Conservation (phyloP, 2,888 invertebrate species). For the Andrena flavipes region DNA sequence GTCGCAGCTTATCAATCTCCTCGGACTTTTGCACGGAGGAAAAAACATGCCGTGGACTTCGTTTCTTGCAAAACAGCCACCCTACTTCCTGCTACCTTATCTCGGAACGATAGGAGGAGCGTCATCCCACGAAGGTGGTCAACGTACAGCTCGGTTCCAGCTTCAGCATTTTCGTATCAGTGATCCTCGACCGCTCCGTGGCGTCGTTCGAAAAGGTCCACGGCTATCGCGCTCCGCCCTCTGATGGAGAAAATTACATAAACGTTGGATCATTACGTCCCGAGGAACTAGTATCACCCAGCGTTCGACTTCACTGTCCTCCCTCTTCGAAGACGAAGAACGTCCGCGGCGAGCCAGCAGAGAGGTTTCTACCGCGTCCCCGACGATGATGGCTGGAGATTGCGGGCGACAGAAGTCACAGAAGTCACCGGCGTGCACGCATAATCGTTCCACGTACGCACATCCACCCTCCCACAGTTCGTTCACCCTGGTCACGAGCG, state of each 20-base stretch:
- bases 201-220: no score
- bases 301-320: no score
- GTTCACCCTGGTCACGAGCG: constrained; percentile 21
- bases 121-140: neutral
- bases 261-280: no score
- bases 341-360: neutral
- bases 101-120: neutral
- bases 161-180: no score
- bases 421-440: neutral
- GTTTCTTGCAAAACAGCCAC: neutral
- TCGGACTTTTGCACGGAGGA: neutral
- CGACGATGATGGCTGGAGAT: neutral
- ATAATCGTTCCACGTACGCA: neutral
- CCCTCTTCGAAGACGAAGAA: no score
- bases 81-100: neutral
- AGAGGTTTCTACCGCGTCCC: neutral
- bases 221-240: constrained; percentile 15
- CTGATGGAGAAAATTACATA: constrained; percentile 5
- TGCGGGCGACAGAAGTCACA: neutral
- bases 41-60: constrained; percentile 15
- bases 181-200: no score
- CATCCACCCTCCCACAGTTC: constrained; percentile 24
- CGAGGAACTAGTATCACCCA: no score
- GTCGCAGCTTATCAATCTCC: neutral
- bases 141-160: no score